phyloP scores from a whole-genome alignment of 2,888 invertebrate genomes.

The Idaea dimidiata region DNA sequence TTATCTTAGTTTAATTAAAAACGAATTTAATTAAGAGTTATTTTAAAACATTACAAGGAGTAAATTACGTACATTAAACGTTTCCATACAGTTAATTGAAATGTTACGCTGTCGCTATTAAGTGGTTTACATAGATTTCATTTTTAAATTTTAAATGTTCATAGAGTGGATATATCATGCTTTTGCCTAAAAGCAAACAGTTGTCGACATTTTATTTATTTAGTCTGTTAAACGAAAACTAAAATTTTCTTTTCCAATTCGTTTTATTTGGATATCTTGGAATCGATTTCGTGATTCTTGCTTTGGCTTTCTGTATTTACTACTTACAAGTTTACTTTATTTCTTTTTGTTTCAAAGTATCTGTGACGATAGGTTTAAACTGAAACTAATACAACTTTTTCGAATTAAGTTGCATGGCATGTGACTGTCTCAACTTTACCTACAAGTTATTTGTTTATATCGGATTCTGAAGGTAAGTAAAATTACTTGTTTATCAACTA shows the following conservation, averaged over 20 bases:
- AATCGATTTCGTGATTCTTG: conserved; percentile 71
- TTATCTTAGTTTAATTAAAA: conserved; percentile 40
- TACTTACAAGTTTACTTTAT: conserved; percentile 32
- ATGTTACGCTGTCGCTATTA: conserved; percentile 37
- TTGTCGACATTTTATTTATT: conserved; percentile 2
- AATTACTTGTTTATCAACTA: conserved; percentile 33
- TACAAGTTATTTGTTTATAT: conserved; percentile 30
- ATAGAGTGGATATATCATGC: conserved; percentile 17
- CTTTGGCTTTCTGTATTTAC: conserved; percentile 38
- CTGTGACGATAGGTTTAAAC: conserved; percentile 14
- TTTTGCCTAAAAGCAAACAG: conserved; percentile 24
- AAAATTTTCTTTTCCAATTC: conserved; percentile 27
- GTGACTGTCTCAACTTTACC: conserved; percentile 35
- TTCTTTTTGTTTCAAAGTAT: conserved; percentile 26
- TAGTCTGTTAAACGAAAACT: conserved; percentile 10
- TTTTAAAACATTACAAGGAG: conserved; percentile 79
- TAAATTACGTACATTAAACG: conserved; percentile 62
- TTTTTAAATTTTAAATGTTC: conserved; percentile 16
- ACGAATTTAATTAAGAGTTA: conserved; percentile 55
- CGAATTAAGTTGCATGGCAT: conserved; percentile 60
- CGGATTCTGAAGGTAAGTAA: conserved; percentile 65
- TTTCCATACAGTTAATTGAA: conserved; percentile 28
- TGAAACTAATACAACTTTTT: conserved; percentile 23
- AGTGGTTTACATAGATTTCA: conserved; percentile 40
- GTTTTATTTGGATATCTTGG: conserved; percentile 51